A percentile compares a stretch with the other conserved stretches of the same genome.
Conservation (phyloP, 2,113 vertebrate species). For the Rhinolophus sinicus region DNA sequence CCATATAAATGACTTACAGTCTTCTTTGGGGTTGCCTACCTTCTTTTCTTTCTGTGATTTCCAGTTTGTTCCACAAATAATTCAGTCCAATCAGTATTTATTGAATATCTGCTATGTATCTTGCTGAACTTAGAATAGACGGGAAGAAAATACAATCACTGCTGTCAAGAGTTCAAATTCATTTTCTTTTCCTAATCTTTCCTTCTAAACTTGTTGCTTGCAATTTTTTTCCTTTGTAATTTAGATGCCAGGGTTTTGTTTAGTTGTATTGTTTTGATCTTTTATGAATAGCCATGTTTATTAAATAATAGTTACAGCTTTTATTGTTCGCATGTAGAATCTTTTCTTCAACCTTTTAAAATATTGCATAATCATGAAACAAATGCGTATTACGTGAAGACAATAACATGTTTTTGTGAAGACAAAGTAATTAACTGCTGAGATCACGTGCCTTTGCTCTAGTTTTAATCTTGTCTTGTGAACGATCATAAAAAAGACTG, state of each 20-base stretch:
- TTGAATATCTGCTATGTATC: not conserved
- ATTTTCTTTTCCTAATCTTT: not conserved
- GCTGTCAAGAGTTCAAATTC: not conserved
- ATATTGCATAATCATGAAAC: not conserved
- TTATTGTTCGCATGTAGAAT: not conserved
- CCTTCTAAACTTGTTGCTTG: not conserved
- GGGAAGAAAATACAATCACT: not conserved
- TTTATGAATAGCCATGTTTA: not conserved
- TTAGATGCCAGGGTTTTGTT: not conserved
- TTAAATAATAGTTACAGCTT: not conserved
- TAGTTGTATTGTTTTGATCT: not conserved
- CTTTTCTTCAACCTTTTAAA: not conserved
- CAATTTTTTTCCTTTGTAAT: constrained; percentile 20
- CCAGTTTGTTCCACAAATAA: not conserved
- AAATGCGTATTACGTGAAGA: constrained; percentile 42
- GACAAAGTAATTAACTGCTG: constrained; percentile 40
- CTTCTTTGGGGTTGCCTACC: not conserved
- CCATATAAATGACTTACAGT: not conserved
- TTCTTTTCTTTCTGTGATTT: not conserved
- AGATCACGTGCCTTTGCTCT: constrained; percentile 45
- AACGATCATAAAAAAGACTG: constrained; percentile 59
- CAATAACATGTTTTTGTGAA: constrained; percentile 52
- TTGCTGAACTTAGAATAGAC: not conserved
- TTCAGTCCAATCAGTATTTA: not conserved
- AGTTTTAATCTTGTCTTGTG: constrained; percentile 59